These are phyloP conservation scores for Harlomillsia oculata DNA, from an alignment of 1,140 invertebrate genomes.

Conservation along the genomic window DNA sequence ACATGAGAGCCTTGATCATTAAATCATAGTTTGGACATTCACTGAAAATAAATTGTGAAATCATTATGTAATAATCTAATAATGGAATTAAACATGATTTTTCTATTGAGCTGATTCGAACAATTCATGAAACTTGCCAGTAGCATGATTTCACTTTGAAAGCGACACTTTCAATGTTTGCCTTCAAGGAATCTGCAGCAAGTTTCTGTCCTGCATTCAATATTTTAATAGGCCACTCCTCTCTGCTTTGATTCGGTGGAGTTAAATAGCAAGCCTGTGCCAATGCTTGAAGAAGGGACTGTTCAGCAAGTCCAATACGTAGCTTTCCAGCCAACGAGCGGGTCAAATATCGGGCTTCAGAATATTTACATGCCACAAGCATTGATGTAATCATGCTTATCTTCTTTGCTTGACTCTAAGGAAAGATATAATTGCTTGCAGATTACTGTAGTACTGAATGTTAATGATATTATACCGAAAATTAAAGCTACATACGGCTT, in stretches of 20 bases:
- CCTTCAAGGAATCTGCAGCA: slow-evolving; percentile 64
- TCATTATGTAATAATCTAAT: slow-evolving; percentile 17
- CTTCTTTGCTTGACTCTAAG: slow-evolving; percentile 78
- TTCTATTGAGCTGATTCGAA: neutral
- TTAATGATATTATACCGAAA: neutral
- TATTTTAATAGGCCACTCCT: slow-evolving; percentile 51
- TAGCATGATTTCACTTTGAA: slow-evolving; percentile 85
- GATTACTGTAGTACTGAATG: slow-evolving; percentile 2
- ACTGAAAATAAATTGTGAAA: slow-evolving; percentile 48
- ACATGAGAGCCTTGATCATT: slow-evolving; percentile 69
- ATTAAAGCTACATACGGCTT: slow-evolving; percentile 48
- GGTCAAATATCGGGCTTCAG: slow-evolving; percentile 86
- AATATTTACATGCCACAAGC: slow-evolving; percentile 82
- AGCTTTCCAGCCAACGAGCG: slow-evolving; percentile 88
- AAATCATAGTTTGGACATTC: slow-evolving; percentile 93
- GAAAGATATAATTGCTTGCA: slow-evolving; percentile 37
- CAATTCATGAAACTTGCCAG: slow-evolving; percentile 51
- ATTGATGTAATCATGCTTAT: slow-evolving; percentile 82
- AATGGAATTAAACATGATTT: neutral
- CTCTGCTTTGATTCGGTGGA: slow-evolving; percentile 51
- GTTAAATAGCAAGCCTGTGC: slow-evolving; percentile 69
- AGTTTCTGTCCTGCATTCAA: slow-evolving; percentile 53
- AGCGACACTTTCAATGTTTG: slow-evolving; percentile 63
- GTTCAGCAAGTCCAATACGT: slow-evolving; percentile 91
- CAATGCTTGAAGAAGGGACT: slow-evolving; percentile 81